These are phyloP conservation scores for Hyalella azteca DNA, from an alignment of 2,888 invertebrate genomes.

Conservation along the genomic window DNA sequence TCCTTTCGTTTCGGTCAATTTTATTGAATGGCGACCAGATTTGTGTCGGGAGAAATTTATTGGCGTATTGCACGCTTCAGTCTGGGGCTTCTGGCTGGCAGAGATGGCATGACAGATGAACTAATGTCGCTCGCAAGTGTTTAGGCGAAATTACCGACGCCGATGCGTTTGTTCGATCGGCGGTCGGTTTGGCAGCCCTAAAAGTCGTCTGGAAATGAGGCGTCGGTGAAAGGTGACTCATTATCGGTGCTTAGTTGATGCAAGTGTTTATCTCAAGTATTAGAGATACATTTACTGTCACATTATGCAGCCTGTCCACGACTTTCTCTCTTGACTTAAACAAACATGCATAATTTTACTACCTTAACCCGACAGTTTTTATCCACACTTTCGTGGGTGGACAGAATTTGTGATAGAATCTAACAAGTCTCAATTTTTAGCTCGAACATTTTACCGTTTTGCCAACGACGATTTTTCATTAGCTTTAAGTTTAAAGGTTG, in stretches of 20 bases:
- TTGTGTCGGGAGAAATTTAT: conserved; percentile 23
- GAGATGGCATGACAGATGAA: conserved; percentile 10
- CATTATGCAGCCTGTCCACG: background rate
- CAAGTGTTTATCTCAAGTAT: background rate
- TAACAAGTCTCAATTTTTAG: no score
- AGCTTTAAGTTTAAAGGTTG: no score
- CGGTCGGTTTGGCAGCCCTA: conserved; percentile 14
- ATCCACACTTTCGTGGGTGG: no score
- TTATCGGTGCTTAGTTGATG: conserved; percentile 12
- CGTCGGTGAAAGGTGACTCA: conserved; percentile 11
- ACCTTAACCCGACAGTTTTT: background rate
- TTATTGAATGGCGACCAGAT: conserved; percentile 14
- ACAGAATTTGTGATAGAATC: no score
- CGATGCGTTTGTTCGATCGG: background rate
- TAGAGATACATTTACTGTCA: background rate
- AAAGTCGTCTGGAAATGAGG: conserved; percentile 19
- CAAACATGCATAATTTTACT: background rate
- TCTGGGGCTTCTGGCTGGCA: background rate
- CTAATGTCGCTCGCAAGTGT: conserved; percentile 11
- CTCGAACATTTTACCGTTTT: no score
- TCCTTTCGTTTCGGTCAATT: conserved; percentile 33
- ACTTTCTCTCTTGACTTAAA: background rate
- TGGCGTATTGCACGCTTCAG: conserved; percentile 14
- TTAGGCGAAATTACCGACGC: conserved; percentile 1
- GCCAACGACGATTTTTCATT: no score